A percentile compares a stretch with the other conserved stretches of the same genome.
These are phyloP conservation scores for Alexandromys fortis DNA, from an alignment of 2,113 vertebrate genomes.

Conservation along the genomic window DNA sequence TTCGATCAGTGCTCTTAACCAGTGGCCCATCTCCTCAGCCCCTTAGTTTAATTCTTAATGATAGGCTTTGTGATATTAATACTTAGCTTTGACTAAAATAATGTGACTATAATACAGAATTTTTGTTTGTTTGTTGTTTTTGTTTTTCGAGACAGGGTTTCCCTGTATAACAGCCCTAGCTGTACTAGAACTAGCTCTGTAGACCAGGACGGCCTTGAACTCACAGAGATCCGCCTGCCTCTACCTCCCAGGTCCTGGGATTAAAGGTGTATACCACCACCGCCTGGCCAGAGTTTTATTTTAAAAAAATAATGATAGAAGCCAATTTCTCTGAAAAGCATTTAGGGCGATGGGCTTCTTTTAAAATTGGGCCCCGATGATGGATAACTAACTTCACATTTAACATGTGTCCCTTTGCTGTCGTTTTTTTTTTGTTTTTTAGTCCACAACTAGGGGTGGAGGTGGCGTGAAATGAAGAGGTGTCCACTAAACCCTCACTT, in stretches of 20 bases:
- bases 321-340: slow-evolving; percentile 8
- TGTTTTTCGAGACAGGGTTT: too few species aligned
- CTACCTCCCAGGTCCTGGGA: too few species aligned
- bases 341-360: background rate
- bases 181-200: too few species aligned
- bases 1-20: background rate
- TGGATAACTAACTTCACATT: background rate
- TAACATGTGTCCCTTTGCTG: background rate
- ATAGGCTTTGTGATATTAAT: background rate
- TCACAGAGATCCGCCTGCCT: too few species aligned
- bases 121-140: too few species aligned
- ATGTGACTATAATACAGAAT: background rate
- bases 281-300: background rate
- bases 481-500: background rate
- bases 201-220: too few species aligned
- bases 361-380: background rate
- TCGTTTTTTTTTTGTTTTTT: background rate
- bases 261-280: too few species aligned
- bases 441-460: background rate
- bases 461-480: background rate
- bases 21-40: background rate
- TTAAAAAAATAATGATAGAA: background rate
- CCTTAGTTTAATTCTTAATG: slow-evolving; percentile 16
- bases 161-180: too few species aligned
- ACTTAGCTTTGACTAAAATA: background rate